Evolutionary conservation across 1,140 invertebrate species (phyloP).

Genomic region (Eumeta japonica): DNA sequence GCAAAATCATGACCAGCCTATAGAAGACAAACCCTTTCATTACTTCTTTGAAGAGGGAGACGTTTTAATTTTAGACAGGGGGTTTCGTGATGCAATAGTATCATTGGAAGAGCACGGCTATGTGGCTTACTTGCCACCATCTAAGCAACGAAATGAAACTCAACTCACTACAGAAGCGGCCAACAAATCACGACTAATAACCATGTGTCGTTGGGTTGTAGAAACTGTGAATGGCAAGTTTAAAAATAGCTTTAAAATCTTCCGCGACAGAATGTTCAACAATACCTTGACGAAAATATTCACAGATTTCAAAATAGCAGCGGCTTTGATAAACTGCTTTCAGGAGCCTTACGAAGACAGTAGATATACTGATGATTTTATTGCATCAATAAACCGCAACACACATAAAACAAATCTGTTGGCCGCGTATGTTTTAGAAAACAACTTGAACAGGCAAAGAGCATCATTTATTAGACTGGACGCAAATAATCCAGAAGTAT

Average conservation of each 20-base stretch:
- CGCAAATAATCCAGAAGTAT: conserved; percentile 1
- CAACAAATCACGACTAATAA: conserved; percentile 7
- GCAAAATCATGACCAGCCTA: conserved; percentile 1
- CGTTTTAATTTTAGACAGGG: conserved; percentile 7
- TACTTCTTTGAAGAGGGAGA: conserved; percentile 2
- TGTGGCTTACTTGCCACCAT: conserved; percentile 1
- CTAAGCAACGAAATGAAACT: not conserved
- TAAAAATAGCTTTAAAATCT: conserved; percentile 8
- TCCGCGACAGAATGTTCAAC: conserved; percentile 7
- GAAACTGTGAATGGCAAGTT: conserved; percentile 7
- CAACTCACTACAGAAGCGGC: conserved; percentile 4
- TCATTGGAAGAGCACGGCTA: conserved; percentile 3
- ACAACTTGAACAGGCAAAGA: conserved; percentile 9
- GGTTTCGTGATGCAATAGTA: conserved; percentile 4
- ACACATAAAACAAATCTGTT: conserved; percentile 5
- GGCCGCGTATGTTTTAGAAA: conserved; percentile 3
- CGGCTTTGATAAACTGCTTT: conserved; percentile 6
- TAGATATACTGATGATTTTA: conserved; percentile 1
- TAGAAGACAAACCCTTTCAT: too few species aligned
- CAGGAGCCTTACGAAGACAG: conserved; percentile 4
- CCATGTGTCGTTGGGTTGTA: conserved; percentile 8
- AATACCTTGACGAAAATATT: conserved; percentile 2
- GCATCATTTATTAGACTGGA: conserved; percentile 5
- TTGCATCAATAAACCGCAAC: conserved; percentile 5
- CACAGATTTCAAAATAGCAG: conserved; percentile 8